phyloP scores from a whole-genome alignment of 2,797 vertebrate species.

The Galagoides demidoff region DNA sequence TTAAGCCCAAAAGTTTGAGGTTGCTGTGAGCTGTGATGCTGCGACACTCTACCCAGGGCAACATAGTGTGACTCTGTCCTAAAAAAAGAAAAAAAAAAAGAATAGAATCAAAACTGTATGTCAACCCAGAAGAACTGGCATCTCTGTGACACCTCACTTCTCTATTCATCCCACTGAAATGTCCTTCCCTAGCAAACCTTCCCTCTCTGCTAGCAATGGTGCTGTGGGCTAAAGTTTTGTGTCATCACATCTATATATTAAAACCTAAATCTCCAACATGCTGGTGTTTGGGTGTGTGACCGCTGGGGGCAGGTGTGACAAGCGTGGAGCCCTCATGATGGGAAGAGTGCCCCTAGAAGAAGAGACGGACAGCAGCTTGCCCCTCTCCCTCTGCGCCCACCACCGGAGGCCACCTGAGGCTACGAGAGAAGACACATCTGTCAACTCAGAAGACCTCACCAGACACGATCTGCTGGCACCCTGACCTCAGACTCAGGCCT shows the following conservation, averaged over 20 bases:
- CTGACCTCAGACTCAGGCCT: not conserved
- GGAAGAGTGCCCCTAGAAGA: no score
- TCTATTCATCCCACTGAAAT: rapidly evolving
- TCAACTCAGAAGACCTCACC: no score
- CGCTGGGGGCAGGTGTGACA: not conserved
- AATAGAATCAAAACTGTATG: rapidly evolving
- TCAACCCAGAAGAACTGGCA: rapidly evolving
- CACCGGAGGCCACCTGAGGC: not conserved
- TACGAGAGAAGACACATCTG: no score
- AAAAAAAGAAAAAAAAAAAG: no score
- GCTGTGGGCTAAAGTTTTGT: not conserved
- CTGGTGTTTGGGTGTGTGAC: no score
- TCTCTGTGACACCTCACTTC: not conserved
- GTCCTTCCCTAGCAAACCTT: not conserved
- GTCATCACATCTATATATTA: no score
- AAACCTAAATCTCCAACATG: rapidly evolving
- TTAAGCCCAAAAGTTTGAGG: no score
- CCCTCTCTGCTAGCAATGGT: rapidly evolving
- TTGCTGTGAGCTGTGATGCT: no score
- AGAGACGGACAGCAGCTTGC: rapidly evolving
- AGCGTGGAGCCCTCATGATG: not conserved
- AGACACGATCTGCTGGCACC: not conserved
- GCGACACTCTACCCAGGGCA: no score
- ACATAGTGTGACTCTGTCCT: no score
- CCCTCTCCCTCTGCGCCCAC: no score